Evolutionary conservation across 2,888 invertebrate species (phyloP), one percentile per base, ranked within the genome.

Genomic region (Lomographa bimaculata): DNA sequence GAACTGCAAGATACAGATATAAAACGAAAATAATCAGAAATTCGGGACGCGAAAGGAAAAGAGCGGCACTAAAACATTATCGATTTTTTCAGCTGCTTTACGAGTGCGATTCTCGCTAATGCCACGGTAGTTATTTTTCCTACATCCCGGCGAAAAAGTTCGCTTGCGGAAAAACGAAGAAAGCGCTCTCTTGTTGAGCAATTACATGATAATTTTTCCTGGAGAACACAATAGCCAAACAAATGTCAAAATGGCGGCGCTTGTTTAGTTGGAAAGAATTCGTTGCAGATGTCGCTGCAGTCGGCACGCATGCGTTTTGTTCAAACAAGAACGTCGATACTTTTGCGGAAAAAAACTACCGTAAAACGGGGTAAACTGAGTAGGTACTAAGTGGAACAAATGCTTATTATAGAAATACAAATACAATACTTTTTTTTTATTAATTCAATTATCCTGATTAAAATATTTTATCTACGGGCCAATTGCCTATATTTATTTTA

Each of bases 191-290:
- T 60, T 62, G 55, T 62, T 55, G 51, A 55, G 47, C 66, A 75
- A 75, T 79, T 76, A 80, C 71, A 78, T 73, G 72, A 64, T 80
- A 76, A 64, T 63, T 70, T 72, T 64, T 57, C 70, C 56, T 60
- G 64, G 55, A 62, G 68, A 79, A 87, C 80, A 86, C 86, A 89
- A 89, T 76, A 87, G 86, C 87, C 79, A 86, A 89, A 86, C 89
- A 90, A 89, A 87, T 86, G 89, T 89, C 86, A 90, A 90, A 89
- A 90, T 89, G 89, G 89, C 89, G 89, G 89, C 87, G 80, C 71
- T 68, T 75, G 69, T 71, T 45, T 58, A 57, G 39, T 64, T 64
- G 41, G 55, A 19, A 36, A 16, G 18, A 37, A 65, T 68, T 60
- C 57, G 60, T 64, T 69, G 62, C 63, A 85, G 84, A 79, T 74